Evolutionary conservation across 2,888 invertebrate genomes (phyloP), one percentile per base, ranked within the genome.

Genomic region (Watsonalla binaria): DNA sequence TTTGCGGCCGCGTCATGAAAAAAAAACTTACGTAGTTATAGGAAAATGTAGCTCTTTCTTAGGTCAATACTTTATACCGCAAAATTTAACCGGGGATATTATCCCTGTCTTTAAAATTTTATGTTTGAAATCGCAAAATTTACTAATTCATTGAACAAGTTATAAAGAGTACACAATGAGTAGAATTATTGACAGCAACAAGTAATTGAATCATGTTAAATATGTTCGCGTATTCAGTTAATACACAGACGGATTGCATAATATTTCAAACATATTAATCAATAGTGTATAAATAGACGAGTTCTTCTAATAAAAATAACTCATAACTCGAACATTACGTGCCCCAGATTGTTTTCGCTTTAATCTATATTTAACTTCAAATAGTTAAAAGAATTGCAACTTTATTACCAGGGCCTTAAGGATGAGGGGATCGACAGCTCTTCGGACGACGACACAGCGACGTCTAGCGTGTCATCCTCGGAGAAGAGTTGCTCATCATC

Each of bases 361-460:
- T 49, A 49, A 35, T 49, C 37, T 37, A 49, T 49, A 14, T 49
- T 37, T 37, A 14, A 49, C 46, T 13, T 14, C 7, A n/a, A 33
- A 35, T 45, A 35, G 13, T 51, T 15, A 13, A 51, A 5, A 11
- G 13, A 39, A 45, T 13, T 60, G 45, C 47, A 49, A 51, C 47
- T 60, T 58, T 57, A 42, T 53, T 77, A 79, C 5, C 76, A 91
- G 91, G 91, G 91, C 60, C 78, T 91, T 5, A 91, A 91, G 74
- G 91, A 91, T 65, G 91, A 91, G 73, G 91, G 91, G 56, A 91
- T 91, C 60, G 91, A 91, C 72, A 91, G 91, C 59, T 91, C 91
- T 34, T 91, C 91, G 2, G 91, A 91, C 53, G 91, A 91, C 53
- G 91, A 91, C 57, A 86, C 90, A 6, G 83, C 90, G 0, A 82